Percentiles rank a stretch among this genome's conserved stretches.
Evolutionary conservation across 2,888 invertebrate genomes (phyloP).

Genomic region (Leucophora obtusa): DNA sequence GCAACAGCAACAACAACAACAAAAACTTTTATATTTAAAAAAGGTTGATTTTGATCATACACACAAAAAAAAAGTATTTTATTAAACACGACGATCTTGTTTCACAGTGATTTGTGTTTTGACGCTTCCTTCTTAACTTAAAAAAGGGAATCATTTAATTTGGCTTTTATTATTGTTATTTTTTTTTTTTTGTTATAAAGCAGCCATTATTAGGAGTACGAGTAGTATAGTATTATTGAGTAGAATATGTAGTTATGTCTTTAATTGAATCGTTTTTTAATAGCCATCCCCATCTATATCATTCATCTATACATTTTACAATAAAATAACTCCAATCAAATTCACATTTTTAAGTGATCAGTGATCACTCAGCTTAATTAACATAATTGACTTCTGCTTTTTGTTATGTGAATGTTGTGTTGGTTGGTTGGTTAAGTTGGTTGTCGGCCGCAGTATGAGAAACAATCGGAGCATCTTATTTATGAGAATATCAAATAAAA

Average conservation of each 20-base stretch:
- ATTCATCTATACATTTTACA: neutral
- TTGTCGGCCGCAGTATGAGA: neutral
- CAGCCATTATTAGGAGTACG: constrained; percentile 54
- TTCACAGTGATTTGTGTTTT: constrained; percentile 68
- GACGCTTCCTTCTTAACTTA: constrained; percentile 63
- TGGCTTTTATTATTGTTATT: neutral
- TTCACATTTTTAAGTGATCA: constrained; percentile 55
- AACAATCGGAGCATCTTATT: neutral
- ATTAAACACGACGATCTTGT: constrained; percentile 47
- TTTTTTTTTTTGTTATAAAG: constrained; percentile 41
- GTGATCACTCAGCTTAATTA: constrained; percentile 68
- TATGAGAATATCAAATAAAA: neutral
- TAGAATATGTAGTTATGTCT: constrained; percentile 52
- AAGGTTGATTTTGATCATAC: constrained; percentile 3
- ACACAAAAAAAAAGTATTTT: constrained; percentile 22
- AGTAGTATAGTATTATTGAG: constrained; percentile 25
- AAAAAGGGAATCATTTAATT: constrained; percentile 4
- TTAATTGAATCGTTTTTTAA: constrained; percentile 73
- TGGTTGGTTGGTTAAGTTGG: neutral
- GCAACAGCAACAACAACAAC: constrained; percentile 21
- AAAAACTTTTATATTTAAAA: neutral
- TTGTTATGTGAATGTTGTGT: constrained; percentile 64
- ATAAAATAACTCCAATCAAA: neutral
- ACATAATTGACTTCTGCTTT: constrained; percentile 71
- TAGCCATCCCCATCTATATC: constrained; percentile 47